Evolutionary conservation across 2,888 invertebrate genomes (phyloP), one percentile per base, ranked within the genome.

Genomic region (Coronaproctus castanopsis): DNA sequence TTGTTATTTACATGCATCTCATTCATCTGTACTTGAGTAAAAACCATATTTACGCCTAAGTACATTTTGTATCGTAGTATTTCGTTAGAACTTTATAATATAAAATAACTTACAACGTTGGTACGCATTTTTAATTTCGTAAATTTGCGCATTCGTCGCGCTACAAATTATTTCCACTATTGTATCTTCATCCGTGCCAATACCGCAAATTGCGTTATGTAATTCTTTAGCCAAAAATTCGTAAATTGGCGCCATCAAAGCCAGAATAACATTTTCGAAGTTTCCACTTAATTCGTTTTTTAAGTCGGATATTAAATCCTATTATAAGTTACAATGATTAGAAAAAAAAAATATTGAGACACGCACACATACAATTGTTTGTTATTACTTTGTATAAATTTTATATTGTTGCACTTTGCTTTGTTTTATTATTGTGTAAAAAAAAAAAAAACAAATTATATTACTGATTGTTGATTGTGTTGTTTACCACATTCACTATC

Each of bases 101-200:
- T n/a, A n/a, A n/a, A n/a, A n/a, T n/a, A 57, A 79, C 83, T 79
- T 71, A 88, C 88, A 75, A 65, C 80, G 77, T 66, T 83, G 79
- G 69, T 88, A 89, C 48, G 85, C 81, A 65, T 80, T 80, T 62
- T 84, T 80, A 68, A 90, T 87, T 57, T 82, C 81, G 64, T 80
- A 78, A 64, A 90, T 85, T 71, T 90, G 89, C 60, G 81, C 77
- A 73, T 93, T 93, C 63, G 84, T 84, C 69, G 90, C 78, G 5
- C 91, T 86, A 68, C 89, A 88, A 70, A 93, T 77, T 57, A 92
- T 83, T 73, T 93, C 93, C 61, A 93, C 85, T 58, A 93, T 78
- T 18, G 83, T 83, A 66, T 85, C 86, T 71, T 87, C 87, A 65
- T 87, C 83, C 0, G 90, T 90, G 2, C 89, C 89, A 59, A 87